Evolutionary conservation across 2,888 invertebrate species (phyloP), one percentile per base, ranked within the genome.

Genomic region (Calameuta idolon): DNA sequence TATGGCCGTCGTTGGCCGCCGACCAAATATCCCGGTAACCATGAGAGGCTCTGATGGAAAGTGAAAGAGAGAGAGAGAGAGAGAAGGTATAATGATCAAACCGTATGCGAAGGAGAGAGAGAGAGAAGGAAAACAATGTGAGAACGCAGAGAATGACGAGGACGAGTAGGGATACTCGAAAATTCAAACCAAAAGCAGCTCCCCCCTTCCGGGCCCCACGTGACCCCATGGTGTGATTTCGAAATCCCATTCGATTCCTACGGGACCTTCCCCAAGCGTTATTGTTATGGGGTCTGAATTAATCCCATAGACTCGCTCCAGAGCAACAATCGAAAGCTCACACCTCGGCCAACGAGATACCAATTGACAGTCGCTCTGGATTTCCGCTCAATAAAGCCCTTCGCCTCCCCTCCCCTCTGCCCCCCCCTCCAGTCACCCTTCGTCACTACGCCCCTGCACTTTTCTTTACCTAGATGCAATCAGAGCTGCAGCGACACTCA

Each of bases 171-270:
- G 35, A 4, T 31, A 71, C 71, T 76, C 23, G 55, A 55, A 55
- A 55, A 30, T 40, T 69, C 35, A 69, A 35, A 30, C 69, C n/a
- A 75, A 73, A 75, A 76, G 79, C 74, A 76, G 33, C 33, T 33
- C 75, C 77, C 75, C 76, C 71, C 33, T 73, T 12, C 34, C 75
- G 34, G 74, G 73, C 81, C 79, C 75, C 78, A 68, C 69, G 76
- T 79, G 78, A 79, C 88, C 88, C 88, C 88, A 88, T 88, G 88
- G 88, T 86, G 86, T 83, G 84, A 89, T 89, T 88, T 87, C 86
- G 86, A 85, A 89, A 88, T 89, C 88, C 82, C 84, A 89, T 89
- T 89, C 85, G 86, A 88, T 85, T 85, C 80, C 86, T 83, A 83
- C 69, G 69, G 83, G 84, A 85, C 83, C 77, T 80, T 76, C 73